Evolutionary conservation across 2,113 vertebrate genomes (phyloP), one percentile per base, ranked within the genome.

Genomic region (Salvator merianae): DNA sequence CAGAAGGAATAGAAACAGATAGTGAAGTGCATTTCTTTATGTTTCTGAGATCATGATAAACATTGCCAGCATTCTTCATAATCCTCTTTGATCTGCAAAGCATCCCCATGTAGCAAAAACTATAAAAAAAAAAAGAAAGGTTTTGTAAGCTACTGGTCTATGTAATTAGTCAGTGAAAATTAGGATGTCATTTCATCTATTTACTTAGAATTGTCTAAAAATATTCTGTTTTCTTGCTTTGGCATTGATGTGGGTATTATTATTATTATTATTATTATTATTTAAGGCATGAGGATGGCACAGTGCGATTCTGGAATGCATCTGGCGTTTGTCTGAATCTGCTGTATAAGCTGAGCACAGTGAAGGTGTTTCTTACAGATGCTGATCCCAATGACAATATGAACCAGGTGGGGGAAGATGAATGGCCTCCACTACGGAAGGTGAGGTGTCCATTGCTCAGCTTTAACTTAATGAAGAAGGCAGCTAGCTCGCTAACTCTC

Each of bases 391-490:
- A 95, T 1, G 99, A 98, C 77, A 98, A 97, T 92, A 96, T 99
- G 95, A 97, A 96, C 81, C 93, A 97, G 28, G 91, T 97, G 90
- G 95, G 95, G 0, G 98, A 99, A 88, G 98, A 99, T 0, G 99
- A 99, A 16, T 99, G 99, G 99, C 99, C 99, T 1, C 99, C 98
- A 0, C 97, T 99, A 77, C 97, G 98, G 81, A 99, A 99, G 97
- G 99, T 99, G 3, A 87, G 92, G 14, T 20, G 26, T 28, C 63
- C 68, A 2, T 16, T 7, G 43, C 47, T 68, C n/a, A 32, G 18
- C 18, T 2, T 34, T 72, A 84, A 30, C 79, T 75, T 62, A 55
- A 77, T 71, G 82, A 78, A 72, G 50, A 69, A 84, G 66, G 32
- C 62, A n/a, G n/a, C n/a, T 24, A 40, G 50, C 40, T 28, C 28